Evolutionary conservation across 1,140 invertebrate genomes (phyloP), one percentile per base, ranked within the genome.

Genomic region (Colletes gigas): DNA sequence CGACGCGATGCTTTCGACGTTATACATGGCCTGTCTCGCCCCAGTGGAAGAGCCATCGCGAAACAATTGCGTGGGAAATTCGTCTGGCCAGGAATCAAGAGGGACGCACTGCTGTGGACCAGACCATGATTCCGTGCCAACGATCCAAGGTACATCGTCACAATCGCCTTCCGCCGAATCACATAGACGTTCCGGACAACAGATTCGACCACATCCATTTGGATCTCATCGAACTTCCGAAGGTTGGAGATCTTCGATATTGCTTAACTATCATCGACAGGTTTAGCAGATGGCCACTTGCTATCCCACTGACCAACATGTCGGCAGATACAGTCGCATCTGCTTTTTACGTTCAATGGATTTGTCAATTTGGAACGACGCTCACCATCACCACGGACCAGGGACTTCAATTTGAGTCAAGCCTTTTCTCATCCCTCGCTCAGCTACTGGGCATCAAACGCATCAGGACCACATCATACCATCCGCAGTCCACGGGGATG

Each of bases 401-500:
- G 44, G 84, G 88, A 0, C 1, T 10, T 8, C 67, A 69, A 15
- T 70, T 70, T n/a, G 76, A 70, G n/a, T 39, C 76, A 4, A 6
- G 6, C 4, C 59, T 78, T 8, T 78, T 69, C 59, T 83, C 39
- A 69, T 67, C 57, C 6, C 59, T 78, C 12, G 9, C 57, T 5
- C 67, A n/a, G 6, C 21, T 70, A 8, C 21, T 80, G 15, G 66
- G 62, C n/a, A 44, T 41, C 6, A 21, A 60, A 19, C 1, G 54
- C 7, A 60, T 60, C 9, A 19, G 63, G 75, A 70, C 81, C 55
- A 62, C 70, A 57, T 63, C 83, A 7, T 90, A 90, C 74, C 88
- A 91, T 66, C 88, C 86, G 12, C 73, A 80, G 54, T 78, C 86
- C 0, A 92, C 92, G 54, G 91, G 90, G 1, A 72, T 91, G 17